Evolutionary conservation across 1,140 invertebrate genomes (phyloP), one percentile per base, ranked within the genome.

Genomic region (Drosophila sucinea): DNA sequence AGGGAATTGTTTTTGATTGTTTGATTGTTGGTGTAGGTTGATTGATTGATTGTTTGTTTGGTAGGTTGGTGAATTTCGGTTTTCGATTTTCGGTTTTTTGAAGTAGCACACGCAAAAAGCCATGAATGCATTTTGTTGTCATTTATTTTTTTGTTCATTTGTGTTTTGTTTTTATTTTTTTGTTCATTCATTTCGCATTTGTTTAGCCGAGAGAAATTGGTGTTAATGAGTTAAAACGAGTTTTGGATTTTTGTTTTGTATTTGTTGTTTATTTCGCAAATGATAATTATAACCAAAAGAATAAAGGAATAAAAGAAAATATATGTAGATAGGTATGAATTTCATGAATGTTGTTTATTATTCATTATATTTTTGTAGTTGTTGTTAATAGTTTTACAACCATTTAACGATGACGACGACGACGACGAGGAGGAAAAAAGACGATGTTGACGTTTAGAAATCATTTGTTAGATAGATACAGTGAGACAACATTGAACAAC

Each of bases 61-160:
- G 35, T 57, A 44, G 25, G 35, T 63, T 64, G 17, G 35, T 66
- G 69, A 23, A 60, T 66, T 73, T 67, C 60, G 61, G 78, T 64
- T 60, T 66, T 70, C 81, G 70, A 51, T 51, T 51, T 51, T 51
- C 25, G 25, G 44, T 51, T 51, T 27, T 17, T 51, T 27, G 25
- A 10, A 7, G 23, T 51, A 51, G 44, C 44, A 51, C 44, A 51
- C 44, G 44, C 70, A 90, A 87, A 77, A 87, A 90, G 83, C 87
- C 87, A 87, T 90, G 87, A 90, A 90, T 85, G 85, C 81, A 81
- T 89, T 86, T 87, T 87, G 80, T 89, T 70, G 80, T 73, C 81
- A 89, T 77, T 78, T 54, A 51, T 70, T 61, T 62, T 30, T 68
- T 67, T 27, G 61, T 51, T 25, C 44, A 5, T 62, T 73, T 55